These are phyloP conservation scores for Tetrax tetrax DNA, from an alignment of 2,113 vertebrate genomes.

Conservation along the genomic window DNA sequence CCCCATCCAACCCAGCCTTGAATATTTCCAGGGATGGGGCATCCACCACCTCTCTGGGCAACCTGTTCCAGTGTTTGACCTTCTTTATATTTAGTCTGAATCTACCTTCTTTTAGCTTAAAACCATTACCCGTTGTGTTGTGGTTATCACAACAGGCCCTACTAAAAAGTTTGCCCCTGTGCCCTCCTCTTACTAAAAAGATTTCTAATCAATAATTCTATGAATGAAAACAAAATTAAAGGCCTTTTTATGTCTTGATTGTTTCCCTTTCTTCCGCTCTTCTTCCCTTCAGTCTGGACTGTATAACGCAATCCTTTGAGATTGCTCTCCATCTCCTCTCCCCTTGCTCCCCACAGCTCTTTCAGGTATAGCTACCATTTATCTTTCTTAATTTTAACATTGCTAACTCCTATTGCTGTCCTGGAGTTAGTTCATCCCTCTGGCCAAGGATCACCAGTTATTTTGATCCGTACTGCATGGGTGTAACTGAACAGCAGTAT, in stretches of 20 bases:
- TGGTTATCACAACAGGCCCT: not conserved
- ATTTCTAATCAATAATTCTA: not conserved
- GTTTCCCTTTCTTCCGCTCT: not conserved
- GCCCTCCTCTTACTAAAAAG: not conserved
- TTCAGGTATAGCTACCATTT: not conserved
- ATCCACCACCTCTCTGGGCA: not conserved
- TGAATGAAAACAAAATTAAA: not conserved
- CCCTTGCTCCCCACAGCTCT: not conserved
- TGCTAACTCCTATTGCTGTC: not conserved
- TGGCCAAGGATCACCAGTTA: not conserved
- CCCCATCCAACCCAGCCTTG: not conserved
- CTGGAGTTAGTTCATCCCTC: not conserved
- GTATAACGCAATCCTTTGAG: not conserved
- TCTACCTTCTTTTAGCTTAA: not conserved
- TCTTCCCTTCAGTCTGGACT: not conserved
- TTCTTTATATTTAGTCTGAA: not conserved
- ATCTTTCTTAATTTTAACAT: not conserved
- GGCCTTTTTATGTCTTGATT: not conserved
- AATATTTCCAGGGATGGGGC: not conserved
- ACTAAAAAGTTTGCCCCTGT: not conserved
- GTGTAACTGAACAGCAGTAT: not conserved
- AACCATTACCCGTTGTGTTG: not conserved
- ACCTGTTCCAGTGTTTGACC: not conserved
- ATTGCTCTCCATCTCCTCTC: not conserved
- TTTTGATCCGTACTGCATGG: not conserved